Evolutionary conservation across 2,888 invertebrate species (phyloP), one percentile per base, ranked within the genome.

Genomic region (Proisotoma minuta): DNA sequence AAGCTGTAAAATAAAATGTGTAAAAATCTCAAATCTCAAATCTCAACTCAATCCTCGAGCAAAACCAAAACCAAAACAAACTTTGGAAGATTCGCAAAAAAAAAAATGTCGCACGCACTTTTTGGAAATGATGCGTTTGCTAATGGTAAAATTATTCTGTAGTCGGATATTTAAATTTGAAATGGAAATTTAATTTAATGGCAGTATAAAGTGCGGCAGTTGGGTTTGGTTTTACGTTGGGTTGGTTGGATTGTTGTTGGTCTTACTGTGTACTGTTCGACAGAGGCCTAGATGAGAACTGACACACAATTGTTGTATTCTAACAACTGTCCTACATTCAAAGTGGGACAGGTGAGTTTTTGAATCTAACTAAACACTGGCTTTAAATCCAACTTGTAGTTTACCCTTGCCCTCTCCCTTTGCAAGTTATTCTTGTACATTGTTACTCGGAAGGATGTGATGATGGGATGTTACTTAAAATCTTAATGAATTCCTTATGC

Each of bases 241-340:
- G 27, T 39, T 24, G 4, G 53, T 47, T 50, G 34, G 20, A 51
- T 18, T 48, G 28, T 34, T 26, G 26, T 22, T 59, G 51, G 52
- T 52, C 52, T 15, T 43, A 20, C 58, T 63, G 65, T 65, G 60
- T 63, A 66, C 69, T 63, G 66, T 64, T 68, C 69, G 65, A 69
- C 59, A 56, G 65, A 56, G 68, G 68, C 72, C 69, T 69, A 71
- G 70, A 69, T 70, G 70, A 70, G 70, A 71, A 72, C 72, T 72
- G 72, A 72, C 72, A 72, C 70, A 72, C 70, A 71, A 72, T 69
- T 61, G 64, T 65, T 63, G 62, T 63, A 69, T 69, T 69, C 65
- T 66, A 67, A 67, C 67, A 69, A 69, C 66, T 69, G 69, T 63
- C 69, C 69, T 67, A 69, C 63, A 67, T 69, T 67, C 65, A 63